A percentile compares a stretch with the other conserved stretches of the same genome.
Conservation (phyloP, 2,113 vertebrate species). For the Xyrauchen texanus region DNA sequence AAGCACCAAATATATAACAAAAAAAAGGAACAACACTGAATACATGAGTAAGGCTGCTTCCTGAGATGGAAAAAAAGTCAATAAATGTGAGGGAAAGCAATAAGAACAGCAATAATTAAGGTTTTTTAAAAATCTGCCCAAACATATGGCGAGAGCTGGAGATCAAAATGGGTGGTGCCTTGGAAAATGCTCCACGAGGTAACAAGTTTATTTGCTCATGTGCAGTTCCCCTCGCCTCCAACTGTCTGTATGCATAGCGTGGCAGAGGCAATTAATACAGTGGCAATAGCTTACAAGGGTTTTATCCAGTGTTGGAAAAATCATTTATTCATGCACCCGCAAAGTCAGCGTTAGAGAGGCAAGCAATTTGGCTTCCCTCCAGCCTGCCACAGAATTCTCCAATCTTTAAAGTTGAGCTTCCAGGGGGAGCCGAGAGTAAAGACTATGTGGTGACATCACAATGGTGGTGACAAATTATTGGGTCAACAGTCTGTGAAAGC, state of each 20-base stretch:
- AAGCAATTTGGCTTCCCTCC: constrained; percentile 48
- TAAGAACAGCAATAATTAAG: constrained; percentile 5
- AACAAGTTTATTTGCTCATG: constrained; percentile 22
- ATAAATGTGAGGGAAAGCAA: neutral
- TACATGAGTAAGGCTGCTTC: no score
- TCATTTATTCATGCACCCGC: constrained; percentile 48
- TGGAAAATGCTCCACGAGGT: constrained; percentile 34
- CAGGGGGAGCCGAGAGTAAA: neutral
- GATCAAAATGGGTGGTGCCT: constrained; percentile 15
- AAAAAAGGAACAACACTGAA: no score
- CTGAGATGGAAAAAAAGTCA: neutral
- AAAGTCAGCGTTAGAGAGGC: constrained; percentile 48
- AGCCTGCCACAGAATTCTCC: constrained; percentile 30
- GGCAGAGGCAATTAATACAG: constrained; percentile 51
- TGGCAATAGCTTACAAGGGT: constrained; percentile 41
- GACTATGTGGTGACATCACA: neutral
- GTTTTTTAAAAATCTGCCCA: neutral
- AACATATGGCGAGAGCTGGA: neutral
- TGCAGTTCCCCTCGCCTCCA: neutral
- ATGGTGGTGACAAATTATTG: constrained; percentile 37
- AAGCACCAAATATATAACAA: no score
- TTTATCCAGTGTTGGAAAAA: constrained; percentile 48
- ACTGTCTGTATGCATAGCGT: neutral
- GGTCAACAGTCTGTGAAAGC: constrained; percentile 22
- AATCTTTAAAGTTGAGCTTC: constrained; percentile 37